phyloP scores from a whole-genome alignment of 2,113 vertebrate genomes.

The Candoia aspera region DNA sequence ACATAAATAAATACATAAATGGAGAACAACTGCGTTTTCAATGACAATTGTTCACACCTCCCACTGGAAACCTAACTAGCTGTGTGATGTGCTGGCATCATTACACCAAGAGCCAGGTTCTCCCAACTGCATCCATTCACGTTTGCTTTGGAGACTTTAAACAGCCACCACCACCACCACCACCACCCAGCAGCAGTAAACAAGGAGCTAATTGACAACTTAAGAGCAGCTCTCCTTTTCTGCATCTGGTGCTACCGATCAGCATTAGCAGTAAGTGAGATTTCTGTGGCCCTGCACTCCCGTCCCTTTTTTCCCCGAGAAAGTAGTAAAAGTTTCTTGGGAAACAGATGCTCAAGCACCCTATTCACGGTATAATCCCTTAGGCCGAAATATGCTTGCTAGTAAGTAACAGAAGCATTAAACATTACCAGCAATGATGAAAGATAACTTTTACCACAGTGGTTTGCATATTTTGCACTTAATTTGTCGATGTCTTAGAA shows the following conservation, averaged over 20 bases:
- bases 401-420: conserved; percentile 48
- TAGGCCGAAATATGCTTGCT: conserved; percentile 35
- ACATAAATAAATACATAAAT: no score
- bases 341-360: conserved; percentile 49
- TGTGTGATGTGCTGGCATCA: neutral
- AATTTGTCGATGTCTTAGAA: conserved; percentile 22
- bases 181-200: neutral
- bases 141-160: neutral
- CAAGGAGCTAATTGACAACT: conserved; percentile 15
- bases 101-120: neutral
- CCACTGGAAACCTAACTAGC: neutral
- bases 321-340: conserved; percentile 30
- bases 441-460: conserved; percentile 29
- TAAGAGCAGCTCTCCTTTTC: neutral
- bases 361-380: conserved; percentile 31
- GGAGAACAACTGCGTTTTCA: neutral
- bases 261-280: conserved; percentile 5
- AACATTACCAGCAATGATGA: conserved; percentile 23
- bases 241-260: conserved; percentile 22
- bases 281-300: neutral
- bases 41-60: neutral
- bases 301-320: conserved; percentile 1
- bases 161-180: neutral
- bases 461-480: conserved; percentile 41
- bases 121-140: neutral